Evolutionary conservation across 2,797 vertebrate genomes (phyloP), one percentile per base, ranked within the genome.

Genomic region (Sarcoramphus papa): DNA sequence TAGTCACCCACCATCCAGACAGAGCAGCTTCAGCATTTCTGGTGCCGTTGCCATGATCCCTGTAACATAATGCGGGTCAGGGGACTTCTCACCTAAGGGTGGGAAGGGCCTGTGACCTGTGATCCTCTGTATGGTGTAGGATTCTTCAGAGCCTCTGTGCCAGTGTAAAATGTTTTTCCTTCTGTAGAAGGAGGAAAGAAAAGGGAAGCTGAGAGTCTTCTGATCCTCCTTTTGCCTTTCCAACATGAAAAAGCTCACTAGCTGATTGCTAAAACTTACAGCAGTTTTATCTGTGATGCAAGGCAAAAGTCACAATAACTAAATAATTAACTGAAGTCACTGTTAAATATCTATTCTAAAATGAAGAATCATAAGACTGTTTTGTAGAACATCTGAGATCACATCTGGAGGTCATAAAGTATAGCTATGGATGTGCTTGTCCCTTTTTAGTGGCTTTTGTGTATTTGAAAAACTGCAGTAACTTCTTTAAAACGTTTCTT

Each of bases 141-240:
- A 60, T 78, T 91, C 67, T 85, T 92, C 59, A 82, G 51, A 97
- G 47, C 43, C 30, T 90, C 22, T 41, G 9, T 84, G 59, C 15
- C 22, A 12, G 23, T 91, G 79, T 21, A 45, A 87, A 85, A 65
- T 81, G 25, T 24, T 69, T 78, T n/a, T 11, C 18, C 60, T 75
- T 67, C 25, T 88, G 20, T 45, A 59, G n/a, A 9, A 92, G 40
- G 33, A 85, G 8, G 18, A 51, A 91, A 47, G 17, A 67, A 31
- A 48, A 74, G 28, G 68, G 59, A 85, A 88, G 33, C 21, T 54
- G 33, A 73, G 23, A 12, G 25, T 80, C 30, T 87, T 69, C 40
- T 62, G 68, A 33, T 74, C n/a, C 14, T 74, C 40, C 30, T 50
- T 69, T 59, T 79, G 64, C 14, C 15, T 69, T 70, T 59, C 28